Conservation (phyloP, 2,888 invertebrate species). For the Drosophila imparisetae region DNA sequence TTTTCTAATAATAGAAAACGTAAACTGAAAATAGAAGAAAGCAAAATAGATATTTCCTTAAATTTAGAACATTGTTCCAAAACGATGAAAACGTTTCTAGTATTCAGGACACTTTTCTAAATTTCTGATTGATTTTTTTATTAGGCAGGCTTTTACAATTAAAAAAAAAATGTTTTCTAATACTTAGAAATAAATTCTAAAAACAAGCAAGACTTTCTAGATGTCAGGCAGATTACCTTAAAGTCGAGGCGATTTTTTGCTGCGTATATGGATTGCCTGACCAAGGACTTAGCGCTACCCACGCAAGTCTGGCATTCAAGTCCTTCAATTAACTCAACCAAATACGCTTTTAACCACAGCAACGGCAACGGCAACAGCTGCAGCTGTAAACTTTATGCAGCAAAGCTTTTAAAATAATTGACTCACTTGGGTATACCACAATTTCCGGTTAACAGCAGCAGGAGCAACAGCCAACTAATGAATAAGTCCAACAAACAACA, state of each 20-base stretch:
- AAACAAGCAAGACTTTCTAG: neutral
- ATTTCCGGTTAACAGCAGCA: slow-evolving; percentile 77
- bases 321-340: slow-evolving; percentile 65
- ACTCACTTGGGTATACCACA: slow-evolving; percentile 78
- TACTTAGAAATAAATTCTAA: neutral
- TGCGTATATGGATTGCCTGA: slow-evolving; percentile 11
- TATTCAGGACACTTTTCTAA: too few relatives aligned
- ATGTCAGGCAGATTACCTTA: neutral
- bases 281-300: neutral
- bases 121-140: too few relatives aligned
- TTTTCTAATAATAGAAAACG: too few relatives aligned
- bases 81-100: too few relatives aligned
- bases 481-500: slow-evolving; percentile 55
- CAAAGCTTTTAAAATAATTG: slow-evolving; percentile 82
- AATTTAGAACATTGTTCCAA: too few relatives aligned
- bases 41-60: too few relatives aligned
- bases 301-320: slow-evolving; percentile 11
- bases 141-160: too few relatives aligned
- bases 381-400: slow-evolving; percentile 66
- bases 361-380: slow-evolving; percentile 19
- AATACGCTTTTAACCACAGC: slow-evolving; percentile 63
- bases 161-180: neutral
- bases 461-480: slow-evolving; percentile 72
- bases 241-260: neutral
- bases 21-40: too few relatives aligned